Conservation (phyloP, 2,888 invertebrate genomes). For the Coelogynopora nodosa region DNA sequence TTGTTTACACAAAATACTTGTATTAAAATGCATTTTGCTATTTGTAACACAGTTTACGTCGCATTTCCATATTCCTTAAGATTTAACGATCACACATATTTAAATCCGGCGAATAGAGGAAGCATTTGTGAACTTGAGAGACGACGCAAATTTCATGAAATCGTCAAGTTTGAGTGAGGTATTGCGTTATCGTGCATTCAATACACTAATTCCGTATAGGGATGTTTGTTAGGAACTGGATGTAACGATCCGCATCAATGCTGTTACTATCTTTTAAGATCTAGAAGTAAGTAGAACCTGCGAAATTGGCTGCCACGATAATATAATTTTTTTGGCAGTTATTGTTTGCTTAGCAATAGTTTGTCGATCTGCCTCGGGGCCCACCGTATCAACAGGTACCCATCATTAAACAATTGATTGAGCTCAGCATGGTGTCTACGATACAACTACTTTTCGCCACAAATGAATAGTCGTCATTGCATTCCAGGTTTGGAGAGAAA, state of each 20-base stretch:
- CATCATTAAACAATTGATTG: background rate
- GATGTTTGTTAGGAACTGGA: background rate
- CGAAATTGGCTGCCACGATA: background rate
- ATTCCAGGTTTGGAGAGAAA: slow-evolving; percentile 17
- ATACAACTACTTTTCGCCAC: background rate
- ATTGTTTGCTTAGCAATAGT: background rate
- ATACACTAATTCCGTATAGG: background rate
- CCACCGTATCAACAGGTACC: background rate
- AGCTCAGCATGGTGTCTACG: background rate
- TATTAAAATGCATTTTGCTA: too few relatives aligned
- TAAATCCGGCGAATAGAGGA: background rate
- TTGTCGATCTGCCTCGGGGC: background rate
- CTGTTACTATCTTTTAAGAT: background rate
- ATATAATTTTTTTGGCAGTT: background rate
- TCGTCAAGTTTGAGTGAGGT: background rate
- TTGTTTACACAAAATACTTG: too few relatives aligned
- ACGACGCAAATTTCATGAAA: background rate
- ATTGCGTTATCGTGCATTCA: background rate
- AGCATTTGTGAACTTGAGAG: background rate
- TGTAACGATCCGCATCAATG: background rate
- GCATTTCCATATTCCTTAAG: background rate
- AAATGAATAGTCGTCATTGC: background rate
- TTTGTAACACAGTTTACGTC: too few relatives aligned
- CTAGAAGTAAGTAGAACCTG: background rate
- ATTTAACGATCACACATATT: background rate